phyloP scores from a whole-genome alignment of 53 echinoderm and acorn worm genomes.

The Paelopatides confundens region DNA sequence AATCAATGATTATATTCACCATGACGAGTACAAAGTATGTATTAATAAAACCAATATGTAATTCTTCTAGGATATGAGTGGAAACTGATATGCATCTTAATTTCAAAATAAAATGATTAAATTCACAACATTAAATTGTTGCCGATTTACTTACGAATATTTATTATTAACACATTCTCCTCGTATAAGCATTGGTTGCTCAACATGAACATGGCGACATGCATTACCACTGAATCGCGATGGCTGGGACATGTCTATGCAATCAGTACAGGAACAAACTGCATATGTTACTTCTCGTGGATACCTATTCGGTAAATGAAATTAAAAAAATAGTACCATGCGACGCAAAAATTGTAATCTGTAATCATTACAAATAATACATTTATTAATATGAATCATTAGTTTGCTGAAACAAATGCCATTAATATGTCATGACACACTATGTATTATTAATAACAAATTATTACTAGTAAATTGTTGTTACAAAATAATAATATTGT shows the following conservation, averaged over 20 bases:
- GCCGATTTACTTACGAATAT: background rate
- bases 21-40: background rate
- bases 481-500: no score
- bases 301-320: background rate
- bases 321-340: no score
- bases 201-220: background rate
- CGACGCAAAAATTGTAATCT: background rate
- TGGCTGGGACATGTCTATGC: background rate
- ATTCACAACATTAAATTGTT: background rate
- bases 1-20: no score
- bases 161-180: background rate
- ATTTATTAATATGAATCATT: no score
- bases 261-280: background rate
- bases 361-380: no score
- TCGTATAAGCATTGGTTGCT: background rate
- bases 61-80: no score
- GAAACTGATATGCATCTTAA: background rate
- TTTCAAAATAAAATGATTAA: background rate
- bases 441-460: no score
- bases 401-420: no score
- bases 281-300: background rate
- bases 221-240: background rate
- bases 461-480: no score
- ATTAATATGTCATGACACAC: no score
- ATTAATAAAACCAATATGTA: background rate